Evolutionary conservation across 2,888 invertebrate genomes (phyloP).

Genomic region (Macropis europaea): DNA sequence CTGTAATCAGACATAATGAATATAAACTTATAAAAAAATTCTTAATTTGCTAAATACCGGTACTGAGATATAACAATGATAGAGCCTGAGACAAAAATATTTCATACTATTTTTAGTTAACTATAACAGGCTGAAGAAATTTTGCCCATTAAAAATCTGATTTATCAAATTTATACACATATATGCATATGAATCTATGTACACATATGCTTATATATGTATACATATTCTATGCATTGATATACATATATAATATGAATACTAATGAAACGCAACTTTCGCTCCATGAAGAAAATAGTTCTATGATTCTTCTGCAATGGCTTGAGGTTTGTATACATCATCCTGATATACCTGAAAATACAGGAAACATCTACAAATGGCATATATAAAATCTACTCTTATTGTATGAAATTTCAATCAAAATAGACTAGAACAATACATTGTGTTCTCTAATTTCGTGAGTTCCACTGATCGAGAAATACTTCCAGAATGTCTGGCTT

Average conservation of each 20-base stretch:
- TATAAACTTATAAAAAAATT: constrained; percentile 8
- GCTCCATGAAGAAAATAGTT: constrained; percentile 19
- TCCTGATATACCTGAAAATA: constrained; percentile 44
- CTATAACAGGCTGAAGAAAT: constrained; percentile 10
- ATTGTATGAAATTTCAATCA: constrained; percentile 3
- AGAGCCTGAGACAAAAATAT: background rate
- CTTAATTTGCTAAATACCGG: background rate
- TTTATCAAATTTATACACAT: constrained; percentile 19
- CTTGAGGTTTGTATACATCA: constrained; percentile 24
- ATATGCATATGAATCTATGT: no score
- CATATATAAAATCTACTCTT: background rate
- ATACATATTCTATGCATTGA: background rate
- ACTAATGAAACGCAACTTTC: constrained; percentile 52
- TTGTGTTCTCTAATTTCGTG: constrained; percentile 19
- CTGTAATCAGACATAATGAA: background rate
- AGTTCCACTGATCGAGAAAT: constrained; percentile 40
- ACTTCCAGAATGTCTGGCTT: constrained; percentile 17
- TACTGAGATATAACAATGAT: constrained; percentile 7
- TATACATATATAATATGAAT: constrained; percentile 25
- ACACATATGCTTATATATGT: background rate
- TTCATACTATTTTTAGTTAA: constrained; percentile 11
- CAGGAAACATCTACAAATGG: constrained; percentile 5
- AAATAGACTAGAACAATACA: constrained; percentile 15
- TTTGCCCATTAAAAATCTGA: constrained; percentile 8
- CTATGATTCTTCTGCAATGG: constrained; percentile 8